Conservation (phyloP, 2,888 invertebrate genomes). For the Elmis aenea region DNA sequence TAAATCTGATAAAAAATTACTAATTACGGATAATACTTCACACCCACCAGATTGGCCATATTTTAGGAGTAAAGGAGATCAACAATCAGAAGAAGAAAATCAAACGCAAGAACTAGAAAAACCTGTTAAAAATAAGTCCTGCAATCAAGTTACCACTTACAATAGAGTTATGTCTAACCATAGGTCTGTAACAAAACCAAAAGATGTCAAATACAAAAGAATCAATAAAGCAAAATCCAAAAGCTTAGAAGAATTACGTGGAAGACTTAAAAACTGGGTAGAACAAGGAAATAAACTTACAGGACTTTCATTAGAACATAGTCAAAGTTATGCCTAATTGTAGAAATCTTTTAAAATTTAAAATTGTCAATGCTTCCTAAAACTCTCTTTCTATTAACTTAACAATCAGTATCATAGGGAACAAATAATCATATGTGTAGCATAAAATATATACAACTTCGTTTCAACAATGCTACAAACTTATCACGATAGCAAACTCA, state of each 20-base stretch:
- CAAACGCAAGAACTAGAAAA: conserved; percentile 42
- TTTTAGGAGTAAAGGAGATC: too few species aligned
- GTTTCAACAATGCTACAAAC: too few species aligned
- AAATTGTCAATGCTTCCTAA: neutral
- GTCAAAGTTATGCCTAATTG: conserved; percentile 45
- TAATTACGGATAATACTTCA: too few species aligned
- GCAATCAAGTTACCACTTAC: conserved; percentile 65
- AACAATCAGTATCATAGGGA: too few species aligned
- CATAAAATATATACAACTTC: too few species aligned
- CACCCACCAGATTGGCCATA: conserved; percentile 32
- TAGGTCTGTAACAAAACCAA: conserved; percentile 82
- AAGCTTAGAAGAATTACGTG: conserved; percentile 78
- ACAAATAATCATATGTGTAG: too few species aligned
- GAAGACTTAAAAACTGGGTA: conserved; percentile 79
- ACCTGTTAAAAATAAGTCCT: conserved; percentile 31
- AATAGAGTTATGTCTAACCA: conserved; percentile 82
- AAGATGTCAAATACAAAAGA: conserved; percentile 86
- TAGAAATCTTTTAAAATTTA: neutral
- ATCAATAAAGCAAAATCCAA: conserved; percentile 89
- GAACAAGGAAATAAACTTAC: conserved; percentile 71
- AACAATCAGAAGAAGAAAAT: too few species aligned
- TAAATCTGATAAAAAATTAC: conserved; percentile 31
- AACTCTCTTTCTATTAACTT: too few species aligned
- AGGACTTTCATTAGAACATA: conserved; percentile 63
- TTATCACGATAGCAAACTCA: too few species aligned